A percentile compares a stretch with the other conserved stretches of the same genome.
Evolutionary conservation across 2,888 invertebrate genomes (phyloP).

Genomic region (Scelioninae gen. 1): DNA sequence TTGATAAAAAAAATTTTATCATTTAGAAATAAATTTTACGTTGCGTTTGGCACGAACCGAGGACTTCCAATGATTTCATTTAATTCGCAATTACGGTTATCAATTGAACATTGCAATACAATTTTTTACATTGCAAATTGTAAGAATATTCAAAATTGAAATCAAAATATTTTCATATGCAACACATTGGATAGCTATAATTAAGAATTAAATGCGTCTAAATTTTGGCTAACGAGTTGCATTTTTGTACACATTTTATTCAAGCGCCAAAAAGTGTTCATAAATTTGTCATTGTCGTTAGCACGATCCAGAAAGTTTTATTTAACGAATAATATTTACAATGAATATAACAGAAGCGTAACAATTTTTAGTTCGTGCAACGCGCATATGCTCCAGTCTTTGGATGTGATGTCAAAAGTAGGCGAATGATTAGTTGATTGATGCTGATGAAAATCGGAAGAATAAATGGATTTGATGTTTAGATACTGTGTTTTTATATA

Average conservation of each 20-base stretch:
- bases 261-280: conserved; percentile 75
- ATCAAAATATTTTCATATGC: conserved; percentile 46
- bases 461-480: conserved; percentile 81
- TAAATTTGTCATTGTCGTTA: conserved; percentile 68
- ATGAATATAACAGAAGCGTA: conserved; percentile 42
- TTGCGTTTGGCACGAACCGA: conserved; percentile 7
- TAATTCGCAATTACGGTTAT: conserved; percentile 17
- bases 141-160: not conserved
- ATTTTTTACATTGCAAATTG: conserved; percentile 24
- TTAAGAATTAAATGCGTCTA: conserved; percentile 23
- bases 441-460: conserved; percentile 74
- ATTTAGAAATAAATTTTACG: not conserved
- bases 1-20: not conserved
- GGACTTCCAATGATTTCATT: conserved; percentile 44
- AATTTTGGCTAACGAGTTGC: conserved; percentile 32
- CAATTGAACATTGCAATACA: not conserved
- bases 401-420: conserved; percentile 72
- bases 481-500: conserved; percentile 74
- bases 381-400: conserved; percentile 75
- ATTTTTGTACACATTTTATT: conserved; percentile 56
- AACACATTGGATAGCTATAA: not conserved
- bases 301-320: conserved; percentile 37
- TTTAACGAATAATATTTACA: conserved; percentile 31
- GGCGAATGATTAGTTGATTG: conserved; percentile 62
- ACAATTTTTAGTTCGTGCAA: conserved; percentile 54